Base-by-base conservation (phyloP, 1,140 invertebrate genomes). In the Sarcophaga peregrina region DNA sequence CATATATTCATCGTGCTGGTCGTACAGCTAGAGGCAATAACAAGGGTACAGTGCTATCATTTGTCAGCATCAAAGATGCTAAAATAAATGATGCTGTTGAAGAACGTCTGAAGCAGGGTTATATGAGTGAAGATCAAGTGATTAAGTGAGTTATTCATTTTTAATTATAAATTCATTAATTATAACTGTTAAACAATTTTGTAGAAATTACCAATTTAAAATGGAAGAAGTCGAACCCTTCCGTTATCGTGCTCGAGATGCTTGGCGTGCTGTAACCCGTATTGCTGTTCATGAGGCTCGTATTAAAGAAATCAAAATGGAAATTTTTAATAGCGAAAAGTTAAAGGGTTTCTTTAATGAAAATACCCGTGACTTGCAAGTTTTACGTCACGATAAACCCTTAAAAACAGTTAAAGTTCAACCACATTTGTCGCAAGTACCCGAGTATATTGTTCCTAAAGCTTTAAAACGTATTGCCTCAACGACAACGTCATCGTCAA, bases 201-300 rank as follows among this genome's bases (percentile, higher is more conserved):
- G 82, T 84, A 96, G 95, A 90, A 96, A 96, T 74, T 99, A 98
- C 90, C 94, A 98, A 86, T 98, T 99, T 89, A 96, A 96, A 88
- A 93, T 99, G 90, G 95, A 98, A 84, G 97, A 99, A 92, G 94
- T 99, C 50, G 98, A 99, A 90, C 96, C 97, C 0, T 99, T 99
- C 89, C 93, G 96, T 83, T 98, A 99, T 91, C 92, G 98, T 88
- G 95, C 97, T 0, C 93, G 94, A 86, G 98, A 99, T 93, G 98
- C 97, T 5, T 96, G 98, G 95, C 94, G 95, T 86, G 96, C 97
- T 1, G 96, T 98, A 0, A 99, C 98, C 0, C 94, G 95, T 87
- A 95, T 97, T 83, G 97, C 97, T 0, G 95, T 99, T 0, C 92
- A 96, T 81, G 97, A 99, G 90, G 97, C 97, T 0, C 92, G 98